Evolutionary conservation across 2,797 vertebrate species (phyloP), one percentile per base, ranked within the genome.

Genomic region (Neomorphus geoffroyi): DNA sequence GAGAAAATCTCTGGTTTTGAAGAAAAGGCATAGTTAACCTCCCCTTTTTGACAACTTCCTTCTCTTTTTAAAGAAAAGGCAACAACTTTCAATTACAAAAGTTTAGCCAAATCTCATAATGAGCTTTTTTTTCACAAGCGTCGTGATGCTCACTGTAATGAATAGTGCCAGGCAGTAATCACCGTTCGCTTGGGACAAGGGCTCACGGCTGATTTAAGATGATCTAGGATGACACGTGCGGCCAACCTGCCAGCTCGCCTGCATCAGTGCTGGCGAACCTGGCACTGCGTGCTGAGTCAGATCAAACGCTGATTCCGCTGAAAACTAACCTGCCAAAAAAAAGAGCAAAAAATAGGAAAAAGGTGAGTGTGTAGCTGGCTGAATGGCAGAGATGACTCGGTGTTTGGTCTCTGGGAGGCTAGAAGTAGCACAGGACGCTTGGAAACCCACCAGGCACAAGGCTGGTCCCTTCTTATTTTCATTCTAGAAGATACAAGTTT

Each of bases 281-380:
- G 53, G 30, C 82, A 13, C 82, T 74, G 82, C 19, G 48, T 92
- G 92, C 82, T 86, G 87, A 93, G 82, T 91, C 80, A 86, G 69
- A 91, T 77, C 41, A 61, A 46, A 30, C 0, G 2, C 46, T 74
- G 69, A 67, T 65, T 90, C 0, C 2, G 21, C 66, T 83, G 75
- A 85, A 88, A 86, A 74, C 7, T 70, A 86, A 94, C 66, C 54
- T 93, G 61, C 15, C 16, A 24, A 28, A 54, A 41, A 43, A 13
- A 54, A 16, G 6, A 5, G 30, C 2, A 6, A 35, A 7, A 26
- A 17, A 12, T 33, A 58, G 22, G 6, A 13, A 30, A 48, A 43
- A 1, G 6, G 6, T 39, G 64, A 62, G 21, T 7, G 28, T 86
- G 92, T 46, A 64, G n/a, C 32, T 85, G 94, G 15, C 7, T 69